Conservation (phyloP, 2,888 invertebrate species). For the Melangyna quadrimaculata region DNA sequence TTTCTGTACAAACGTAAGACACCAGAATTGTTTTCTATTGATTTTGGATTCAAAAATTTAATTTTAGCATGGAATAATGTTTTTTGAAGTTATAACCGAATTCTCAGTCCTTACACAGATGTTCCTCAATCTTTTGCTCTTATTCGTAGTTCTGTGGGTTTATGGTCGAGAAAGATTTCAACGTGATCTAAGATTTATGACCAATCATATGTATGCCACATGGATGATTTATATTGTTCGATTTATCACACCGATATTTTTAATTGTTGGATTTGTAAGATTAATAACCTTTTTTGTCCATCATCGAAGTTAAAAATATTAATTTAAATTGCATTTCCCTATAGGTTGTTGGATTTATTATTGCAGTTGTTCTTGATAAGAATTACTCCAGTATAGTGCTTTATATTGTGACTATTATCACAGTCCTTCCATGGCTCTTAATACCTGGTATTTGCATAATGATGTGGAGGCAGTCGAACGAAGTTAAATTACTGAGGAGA, state of each 20-base stretch:
- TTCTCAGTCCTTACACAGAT: slow-evolving; percentile 82
- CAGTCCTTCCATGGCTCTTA: slow-evolving; percentile 74
- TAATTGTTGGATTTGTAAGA: slow-evolving; percentile 71
- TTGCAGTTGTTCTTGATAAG: slow-evolving; percentile 27
- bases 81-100: slow-evolving; percentile 52
- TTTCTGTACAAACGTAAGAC: slow-evolving; percentile 71
- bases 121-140: slow-evolving; percentile 90
- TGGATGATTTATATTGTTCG: slow-evolving; percentile 80
- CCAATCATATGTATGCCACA: slow-evolving; percentile 83
- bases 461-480: slow-evolving; percentile 74
- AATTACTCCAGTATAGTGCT: slow-evolving; percentile 43
- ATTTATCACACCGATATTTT: slow-evolving; percentile 85
- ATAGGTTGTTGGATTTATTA: slow-evolving; percentile 50
- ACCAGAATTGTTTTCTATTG: too few relatives aligned
- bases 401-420: slow-evolving; percentile 22
- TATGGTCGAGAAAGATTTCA: slow-evolving; percentile 86
- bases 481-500: slow-evolving; percentile 75
- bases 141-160: slow-evolving; percentile 89
- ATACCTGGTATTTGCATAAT: slow-evolving; percentile 76
- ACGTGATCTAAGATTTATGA: slow-evolving; percentile 86
- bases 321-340: neutral
- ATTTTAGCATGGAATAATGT: slow-evolving; percentile 57
- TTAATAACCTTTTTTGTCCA: neutral
- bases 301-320: neutral
- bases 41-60: neutral